phyloP scores from a whole-genome alignment of 2,113 vertebrate species.

The Leiothrix lutea region DNA sequence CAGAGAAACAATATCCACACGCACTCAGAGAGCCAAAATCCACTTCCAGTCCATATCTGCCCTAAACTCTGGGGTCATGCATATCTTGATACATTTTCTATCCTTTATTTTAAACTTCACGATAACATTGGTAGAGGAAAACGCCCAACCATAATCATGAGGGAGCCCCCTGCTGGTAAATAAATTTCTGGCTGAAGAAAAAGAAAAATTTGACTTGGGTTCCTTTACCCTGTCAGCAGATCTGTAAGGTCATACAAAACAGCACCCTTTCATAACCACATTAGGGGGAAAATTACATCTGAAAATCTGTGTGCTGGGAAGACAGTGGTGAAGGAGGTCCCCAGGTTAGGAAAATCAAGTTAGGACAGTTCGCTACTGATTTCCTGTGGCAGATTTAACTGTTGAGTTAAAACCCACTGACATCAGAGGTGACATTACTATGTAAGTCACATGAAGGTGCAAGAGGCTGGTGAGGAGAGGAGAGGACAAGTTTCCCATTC shows the following conservation, averaged over 20 bases:
- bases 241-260: neutral
- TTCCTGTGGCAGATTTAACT: neutral
- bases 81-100: neutral
- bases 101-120: neutral
- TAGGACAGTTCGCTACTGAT: neutral
- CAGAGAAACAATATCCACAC: rapidly evolving
- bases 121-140: neutral
- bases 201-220: neutral
- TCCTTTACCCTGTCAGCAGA: neutral
- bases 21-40: neutral
- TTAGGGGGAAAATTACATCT: neutral
- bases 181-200: neutral
- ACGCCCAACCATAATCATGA: neutral
- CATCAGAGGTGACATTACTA: neutral
- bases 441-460: neutral
- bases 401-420: neutral
- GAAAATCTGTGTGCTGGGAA: neutral
- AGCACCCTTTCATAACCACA: neutral
- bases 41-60: rapidly evolving
- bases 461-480: neutral
- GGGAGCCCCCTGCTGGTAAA: conserved; percentile 43
- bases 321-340: neutral
- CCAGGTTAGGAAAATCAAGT: neutral
- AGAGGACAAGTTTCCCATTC: neutral
- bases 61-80: neutral